Evolutionary conservation across 2,888 invertebrate species (phyloP).

Genomic region (Folsomia candida): DNA sequence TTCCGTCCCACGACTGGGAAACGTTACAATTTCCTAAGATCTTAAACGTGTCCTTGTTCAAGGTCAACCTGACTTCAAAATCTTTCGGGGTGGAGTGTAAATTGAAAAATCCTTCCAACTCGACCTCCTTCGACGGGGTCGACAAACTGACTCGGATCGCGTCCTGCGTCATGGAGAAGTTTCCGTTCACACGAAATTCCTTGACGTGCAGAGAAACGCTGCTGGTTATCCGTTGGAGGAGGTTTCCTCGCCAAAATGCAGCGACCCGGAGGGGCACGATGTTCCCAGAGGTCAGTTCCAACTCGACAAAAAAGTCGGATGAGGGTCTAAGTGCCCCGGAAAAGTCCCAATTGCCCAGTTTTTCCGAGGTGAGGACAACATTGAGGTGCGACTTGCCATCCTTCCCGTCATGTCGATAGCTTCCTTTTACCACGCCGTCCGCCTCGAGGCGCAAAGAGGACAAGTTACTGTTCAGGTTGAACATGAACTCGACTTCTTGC

Average conservation of each 20-base stretch:
- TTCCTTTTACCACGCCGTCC: constrained; percentile 39
- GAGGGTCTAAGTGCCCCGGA: constrained; percentile 32
- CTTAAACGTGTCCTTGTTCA: constrained; percentile 9
- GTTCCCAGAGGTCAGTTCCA: constrained; percentile 17
- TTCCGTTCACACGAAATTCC: constrained; percentile 22
- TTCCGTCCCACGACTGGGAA: neutral
- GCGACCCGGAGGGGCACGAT: neutral
- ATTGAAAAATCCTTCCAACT: constrained; percentile 21
- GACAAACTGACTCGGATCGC: constrained; percentile 19
- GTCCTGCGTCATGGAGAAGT: constrained; percentile 12
- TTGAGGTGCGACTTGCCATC: constrained; percentile 36
- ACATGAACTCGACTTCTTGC: constrained; percentile 38
- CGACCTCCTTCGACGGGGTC: constrained; percentile 33
- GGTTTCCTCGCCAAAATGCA: constrained; percentile 32
- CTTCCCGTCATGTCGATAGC: constrained; percentile 38
- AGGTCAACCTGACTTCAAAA: constrained; percentile 14
- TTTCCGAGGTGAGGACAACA: constrained; percentile 32
- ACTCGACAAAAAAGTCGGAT: constrained; percentile 33
- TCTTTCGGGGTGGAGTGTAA: constrained; percentile 13
- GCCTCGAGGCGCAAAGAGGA: constrained; percentile 38
- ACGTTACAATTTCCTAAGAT: neutral
- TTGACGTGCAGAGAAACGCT: constrained; percentile 24
- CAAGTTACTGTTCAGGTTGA: constrained; percentile 44
- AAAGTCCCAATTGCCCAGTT: constrained; percentile 46
- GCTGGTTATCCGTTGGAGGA: constrained; percentile 32